Conservation (phyloP, 2,888 invertebrate genomes). For the Noctua janthina region DNA sequence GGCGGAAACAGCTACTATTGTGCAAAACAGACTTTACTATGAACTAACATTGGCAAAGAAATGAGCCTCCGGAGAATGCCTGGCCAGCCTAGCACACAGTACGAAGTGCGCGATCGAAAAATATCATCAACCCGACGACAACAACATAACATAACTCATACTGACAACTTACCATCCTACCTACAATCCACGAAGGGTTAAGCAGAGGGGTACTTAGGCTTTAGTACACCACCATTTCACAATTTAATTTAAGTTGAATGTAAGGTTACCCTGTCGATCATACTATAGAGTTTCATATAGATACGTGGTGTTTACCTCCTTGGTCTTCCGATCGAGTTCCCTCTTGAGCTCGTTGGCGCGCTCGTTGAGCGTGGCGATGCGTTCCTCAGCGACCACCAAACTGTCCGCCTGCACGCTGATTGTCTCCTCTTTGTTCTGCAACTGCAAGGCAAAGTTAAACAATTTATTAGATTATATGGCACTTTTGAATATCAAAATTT, state of each 20-base stretch:
- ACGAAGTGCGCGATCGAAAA: not conserved
- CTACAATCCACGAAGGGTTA: not conserved
- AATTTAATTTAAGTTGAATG: not conserved
- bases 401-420: slow-evolving; percentile 83
- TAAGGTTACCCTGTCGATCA: not conserved
- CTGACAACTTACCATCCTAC: too few species aligned
- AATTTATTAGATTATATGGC: not conserved
- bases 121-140: not conserved
- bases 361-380: slow-evolving; percentile 76
- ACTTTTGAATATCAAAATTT: not conserved
- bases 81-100: not conserved
- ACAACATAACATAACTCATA: not conserved
- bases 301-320: slow-evolving; percentile 69
- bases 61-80: not conserved
- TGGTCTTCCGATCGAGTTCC: slow-evolving; percentile 71
- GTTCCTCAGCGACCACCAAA: slow-evolving; percentile 80
- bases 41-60: not conserved
- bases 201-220: not conserved
- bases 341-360: slow-evolving; percentile 69
- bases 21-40: not conserved
- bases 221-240: not conserved
- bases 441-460: slow-evolving; percentile 64
- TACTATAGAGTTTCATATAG: not conserved
- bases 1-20: not conserved
- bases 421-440: slow-evolving; percentile 85